Evolutionary conservation across 2,113 vertebrate species (phyloP).

Genomic region (Desmodus rotundus): DNA sequence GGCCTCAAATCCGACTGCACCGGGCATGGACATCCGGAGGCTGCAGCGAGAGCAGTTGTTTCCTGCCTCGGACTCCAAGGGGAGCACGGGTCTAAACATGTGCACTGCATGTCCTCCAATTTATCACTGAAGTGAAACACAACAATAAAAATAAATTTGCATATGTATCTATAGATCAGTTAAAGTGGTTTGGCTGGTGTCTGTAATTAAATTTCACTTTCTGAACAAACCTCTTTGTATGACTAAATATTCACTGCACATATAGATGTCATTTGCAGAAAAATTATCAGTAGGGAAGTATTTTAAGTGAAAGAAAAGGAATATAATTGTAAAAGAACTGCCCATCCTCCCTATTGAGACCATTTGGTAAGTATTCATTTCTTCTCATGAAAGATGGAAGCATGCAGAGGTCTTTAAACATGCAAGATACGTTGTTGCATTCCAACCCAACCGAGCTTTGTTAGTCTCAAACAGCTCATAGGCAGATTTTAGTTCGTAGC

Average conservation of each 20-base stretch:
- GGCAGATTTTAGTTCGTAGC: background rate
- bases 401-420: constrained; percentile 66
- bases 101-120: constrained; percentile 35
- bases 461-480: constrained; percentile 29
- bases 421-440: constrained; percentile 50
- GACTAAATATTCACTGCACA: background rate
- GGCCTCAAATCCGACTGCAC: constrained; percentile 30
- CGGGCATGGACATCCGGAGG: constrained; percentile 26
- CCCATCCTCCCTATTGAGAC: background rate
- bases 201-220: constrained; percentile 67
- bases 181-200: constrained; percentile 53
- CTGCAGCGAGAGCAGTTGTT: constrained; percentile 55
- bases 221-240: constrained; percentile 49
- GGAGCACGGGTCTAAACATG: constrained; percentile 44
- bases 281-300: constrained; percentile 1
- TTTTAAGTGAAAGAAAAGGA: constrained; percentile 7
- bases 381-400: constrained; percentile 13
- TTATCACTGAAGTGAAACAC: constrained; percentile 54
- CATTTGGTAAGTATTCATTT: constrained; percentile 29
- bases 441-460: constrained; percentile 27
- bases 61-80: constrained; percentile 56
- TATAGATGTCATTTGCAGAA: background rate
- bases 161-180: constrained; percentile 25
- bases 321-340: background rate
- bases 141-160: constrained; percentile 34